A percentile compares a stretch with the other conserved stretches of the same genome.
These are phyloP conservation scores for Ephialtes manifestator DNA, from an alignment of 2,888 invertebrate genomes.

Conservation along the genomic window DNA sequence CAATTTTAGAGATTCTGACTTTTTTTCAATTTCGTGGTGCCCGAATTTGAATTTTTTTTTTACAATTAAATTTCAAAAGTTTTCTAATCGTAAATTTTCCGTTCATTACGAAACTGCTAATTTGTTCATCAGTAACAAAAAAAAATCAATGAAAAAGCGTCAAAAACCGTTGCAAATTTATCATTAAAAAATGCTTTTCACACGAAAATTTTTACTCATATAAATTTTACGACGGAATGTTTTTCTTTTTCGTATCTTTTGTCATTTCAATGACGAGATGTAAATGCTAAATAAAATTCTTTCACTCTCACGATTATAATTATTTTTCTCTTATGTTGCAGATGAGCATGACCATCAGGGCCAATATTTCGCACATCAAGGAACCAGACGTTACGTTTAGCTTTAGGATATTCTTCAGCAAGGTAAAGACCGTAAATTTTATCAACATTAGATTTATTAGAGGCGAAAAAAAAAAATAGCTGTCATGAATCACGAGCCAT, in stretches of 20 bases:
- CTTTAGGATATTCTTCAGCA: background rate
- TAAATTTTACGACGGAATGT: too few relatives aligned
- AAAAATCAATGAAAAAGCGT: too few relatives aligned
- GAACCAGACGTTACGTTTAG: background rate
- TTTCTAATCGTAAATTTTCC: too few relatives aligned
- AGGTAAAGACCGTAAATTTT: slow-evolving; percentile 41
- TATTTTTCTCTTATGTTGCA: slow-evolving; percentile 22
- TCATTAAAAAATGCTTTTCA: too few relatives aligned
- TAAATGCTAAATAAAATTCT: background rate
- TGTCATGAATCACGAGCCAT: slow-evolving; percentile 29
- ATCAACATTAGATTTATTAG: slow-evolving; percentile 19
- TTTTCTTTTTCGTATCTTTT: background rate
- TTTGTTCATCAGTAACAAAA: too few relatives aligned
- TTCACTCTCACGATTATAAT: background rate
- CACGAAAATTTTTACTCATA: too few relatives aligned
- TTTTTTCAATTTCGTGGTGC: too few relatives aligned
- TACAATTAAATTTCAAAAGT: too few relatives aligned
- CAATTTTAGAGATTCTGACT: too few relatives aligned
- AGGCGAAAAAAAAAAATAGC: background rate
- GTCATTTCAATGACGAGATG: background rate
- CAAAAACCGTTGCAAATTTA: too few relatives aligned
- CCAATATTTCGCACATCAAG: background rate
- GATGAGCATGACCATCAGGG: slow-evolving; percentile 17
- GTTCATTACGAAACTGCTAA: too few relatives aligned
- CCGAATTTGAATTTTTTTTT: too few relatives aligned